Percentiles rank a stretch among this genome's conserved stretches.
These are phyloP conservation scores for Saturnia japonica DNA, from an alignment of 2,888 invertebrate species.

Conservation along the genomic window DNA sequence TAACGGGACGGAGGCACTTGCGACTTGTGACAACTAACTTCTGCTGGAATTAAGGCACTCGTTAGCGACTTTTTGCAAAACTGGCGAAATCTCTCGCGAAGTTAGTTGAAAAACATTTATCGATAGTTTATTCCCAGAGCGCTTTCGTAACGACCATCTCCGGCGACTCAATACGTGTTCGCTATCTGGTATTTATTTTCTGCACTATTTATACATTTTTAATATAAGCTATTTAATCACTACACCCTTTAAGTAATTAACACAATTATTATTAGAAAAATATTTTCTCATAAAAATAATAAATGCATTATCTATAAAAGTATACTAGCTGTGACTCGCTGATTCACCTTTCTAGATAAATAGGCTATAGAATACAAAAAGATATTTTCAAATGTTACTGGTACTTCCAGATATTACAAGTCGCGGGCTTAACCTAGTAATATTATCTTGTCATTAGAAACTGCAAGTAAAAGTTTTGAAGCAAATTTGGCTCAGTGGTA, in stretches of 20 bases:
- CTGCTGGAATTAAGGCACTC: conserved; percentile 68
- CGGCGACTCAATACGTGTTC: conserved; percentile 29
- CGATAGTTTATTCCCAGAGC: conserved; percentile 45
- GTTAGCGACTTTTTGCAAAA: conserved; percentile 72
- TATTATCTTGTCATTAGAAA: too few relatives aligned
- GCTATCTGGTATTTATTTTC: conserved; percentile 19
- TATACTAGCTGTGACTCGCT: too few relatives aligned
- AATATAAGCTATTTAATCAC: not conserved
- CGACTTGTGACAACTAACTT: conserved; percentile 55
- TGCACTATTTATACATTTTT: not conserved
- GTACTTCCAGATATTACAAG: too few relatives aligned
- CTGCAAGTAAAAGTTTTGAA: too few relatives aligned
- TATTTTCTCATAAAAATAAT: not conserved
- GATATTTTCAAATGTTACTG: too few relatives aligned
- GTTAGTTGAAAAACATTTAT: conserved; percentile 62
- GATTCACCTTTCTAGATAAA: too few relatives aligned
- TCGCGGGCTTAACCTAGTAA: too few relatives aligned
- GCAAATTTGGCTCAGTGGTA: too few relatives aligned
- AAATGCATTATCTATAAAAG: too few relatives aligned
- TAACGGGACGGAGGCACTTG: conserved; percentile 50
- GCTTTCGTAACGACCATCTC: conserved; percentile 36
- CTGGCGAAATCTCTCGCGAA: conserved; percentile 64
- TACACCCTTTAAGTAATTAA: not conserved
- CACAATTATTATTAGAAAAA: not conserved
- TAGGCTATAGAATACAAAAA: too few relatives aligned